phyloP scores from a whole-genome alignment of 2,113 vertebrate genomes.

The Dromas ardeola region DNA sequence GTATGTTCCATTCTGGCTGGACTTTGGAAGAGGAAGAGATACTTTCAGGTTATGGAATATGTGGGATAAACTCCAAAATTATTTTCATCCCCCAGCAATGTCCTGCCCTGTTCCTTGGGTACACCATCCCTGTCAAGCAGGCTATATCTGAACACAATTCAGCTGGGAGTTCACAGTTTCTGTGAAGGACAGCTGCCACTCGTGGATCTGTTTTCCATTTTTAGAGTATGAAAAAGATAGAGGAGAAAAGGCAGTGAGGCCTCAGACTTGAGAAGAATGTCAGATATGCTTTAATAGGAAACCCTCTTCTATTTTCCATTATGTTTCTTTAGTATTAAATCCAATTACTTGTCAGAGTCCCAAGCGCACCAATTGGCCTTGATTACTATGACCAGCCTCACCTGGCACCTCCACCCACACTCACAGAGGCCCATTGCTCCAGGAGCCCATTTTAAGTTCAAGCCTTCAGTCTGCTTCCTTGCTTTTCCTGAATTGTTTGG shows the following conservation, averaged over 20 bases:
- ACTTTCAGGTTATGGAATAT: not conserved
- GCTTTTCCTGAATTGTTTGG: not conserved
- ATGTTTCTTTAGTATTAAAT: not conserved
- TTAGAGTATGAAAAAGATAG: not conserved
- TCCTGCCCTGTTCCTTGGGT: not conserved
- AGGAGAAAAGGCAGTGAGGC: not conserved
- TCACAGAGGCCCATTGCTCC: not conserved
- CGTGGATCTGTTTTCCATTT: not conserved
- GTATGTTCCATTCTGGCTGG: not conserved
- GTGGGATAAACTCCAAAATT: not conserved
- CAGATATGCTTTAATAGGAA: not conserved
- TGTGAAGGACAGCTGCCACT: not conserved
- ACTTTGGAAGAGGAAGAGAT: not conserved
- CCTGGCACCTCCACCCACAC: not conserved
- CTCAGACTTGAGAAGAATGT: not conserved
- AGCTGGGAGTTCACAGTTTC: not conserved
- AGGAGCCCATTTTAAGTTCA: not conserved
- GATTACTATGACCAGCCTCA: not conserved
- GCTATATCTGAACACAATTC: not conserved
- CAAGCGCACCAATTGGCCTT: not conserved
- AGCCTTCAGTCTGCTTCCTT: not conserved
- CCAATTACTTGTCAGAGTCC: not conserved
- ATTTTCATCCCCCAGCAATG: not conserved
- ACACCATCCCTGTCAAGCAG: not conserved
- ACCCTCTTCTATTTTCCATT: accelerated